Conservation (phyloP, 2,797 vertebrate species). For the Lithobates pipiens region DNA sequence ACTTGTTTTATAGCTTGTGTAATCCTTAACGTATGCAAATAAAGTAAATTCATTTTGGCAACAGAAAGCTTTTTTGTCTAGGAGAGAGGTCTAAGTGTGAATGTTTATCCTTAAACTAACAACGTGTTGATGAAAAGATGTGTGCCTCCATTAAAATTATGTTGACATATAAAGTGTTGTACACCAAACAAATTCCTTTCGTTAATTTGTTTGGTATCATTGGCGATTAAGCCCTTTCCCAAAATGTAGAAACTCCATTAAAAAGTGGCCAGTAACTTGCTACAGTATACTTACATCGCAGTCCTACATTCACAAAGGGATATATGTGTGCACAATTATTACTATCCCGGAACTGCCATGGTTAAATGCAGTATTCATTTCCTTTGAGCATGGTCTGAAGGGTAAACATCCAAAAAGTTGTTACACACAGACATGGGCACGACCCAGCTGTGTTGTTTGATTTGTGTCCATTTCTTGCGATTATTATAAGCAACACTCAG, state of each 20-base stretch:
- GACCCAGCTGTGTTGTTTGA: not conserved
- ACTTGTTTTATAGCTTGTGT: slow-evolving; percentile 20
- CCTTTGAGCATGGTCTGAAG: not conserved
- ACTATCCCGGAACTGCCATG: not conserved
- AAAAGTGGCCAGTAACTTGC: not conserved
- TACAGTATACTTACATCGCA: not conserved
- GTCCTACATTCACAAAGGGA: no score
- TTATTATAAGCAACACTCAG: not conserved
- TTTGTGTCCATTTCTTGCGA: not conserved
- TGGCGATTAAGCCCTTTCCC: not conserved
- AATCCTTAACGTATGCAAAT: slow-evolving; percentile 34
- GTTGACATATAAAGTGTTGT: no score
- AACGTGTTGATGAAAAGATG: not conserved
- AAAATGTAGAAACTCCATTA: no score
- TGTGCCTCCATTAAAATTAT: not conserved
- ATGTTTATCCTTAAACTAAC: not conserved
- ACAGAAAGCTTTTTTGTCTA: slow-evolving; percentile 11
- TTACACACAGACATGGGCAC: not conserved
- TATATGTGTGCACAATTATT: no score
- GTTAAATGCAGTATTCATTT: not conserved
- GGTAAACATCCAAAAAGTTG: not conserved
- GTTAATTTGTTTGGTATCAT: not conserved
- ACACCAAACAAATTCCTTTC: not conserved
- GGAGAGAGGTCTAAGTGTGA: not conserved
- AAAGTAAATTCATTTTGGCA: slow-evolving; percentile 14